Conservation (phyloP, 2,797 vertebrate species). For the Ptychobarbus kaznakovi region DNA sequence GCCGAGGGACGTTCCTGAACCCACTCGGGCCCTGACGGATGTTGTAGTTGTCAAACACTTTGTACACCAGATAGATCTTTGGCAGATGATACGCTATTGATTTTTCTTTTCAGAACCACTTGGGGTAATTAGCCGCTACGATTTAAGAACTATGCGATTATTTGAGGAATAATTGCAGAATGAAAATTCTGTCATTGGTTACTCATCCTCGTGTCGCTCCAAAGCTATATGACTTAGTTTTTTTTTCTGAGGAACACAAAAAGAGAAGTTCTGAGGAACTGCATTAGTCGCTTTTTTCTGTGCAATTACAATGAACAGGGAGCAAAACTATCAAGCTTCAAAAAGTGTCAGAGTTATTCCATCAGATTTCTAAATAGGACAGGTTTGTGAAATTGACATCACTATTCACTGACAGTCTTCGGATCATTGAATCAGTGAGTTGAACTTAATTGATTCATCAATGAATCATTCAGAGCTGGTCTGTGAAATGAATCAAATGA, state of each 20-base stretch:
- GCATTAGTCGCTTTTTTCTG: not conserved
- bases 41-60: slow-evolving; percentile 53
- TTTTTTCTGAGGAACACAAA: not conserved
- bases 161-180: not conserved
- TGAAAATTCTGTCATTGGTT: not conserved
- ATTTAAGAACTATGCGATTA: slow-evolving; percentile 28
- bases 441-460: not conserved
- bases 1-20: slow-evolving; percentile 64
- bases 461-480: not conserved
- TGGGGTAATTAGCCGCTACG: slow-evolving; percentile 36
- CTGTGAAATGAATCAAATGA: not conserved
- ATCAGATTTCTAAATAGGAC: not conserved
- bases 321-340: not conserved
- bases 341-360: not conserved
- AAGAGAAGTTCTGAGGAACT: not conserved
- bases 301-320: not conserved
- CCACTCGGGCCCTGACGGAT: slow-evolving; percentile 59
- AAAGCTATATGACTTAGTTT: not conserved
- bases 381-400: not conserved
- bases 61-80: slow-evolving; percentile 55
- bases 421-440: not conserved
- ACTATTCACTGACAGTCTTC: not conserved
- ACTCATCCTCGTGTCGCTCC: not conserved
- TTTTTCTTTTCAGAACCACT: slow-evolving; percentile 20
- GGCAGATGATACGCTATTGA: slow-evolving; percentile 48